Conservation (phyloP, 53 echinoderm and acorn worm species). For the Pentamera pediparva region DNA sequence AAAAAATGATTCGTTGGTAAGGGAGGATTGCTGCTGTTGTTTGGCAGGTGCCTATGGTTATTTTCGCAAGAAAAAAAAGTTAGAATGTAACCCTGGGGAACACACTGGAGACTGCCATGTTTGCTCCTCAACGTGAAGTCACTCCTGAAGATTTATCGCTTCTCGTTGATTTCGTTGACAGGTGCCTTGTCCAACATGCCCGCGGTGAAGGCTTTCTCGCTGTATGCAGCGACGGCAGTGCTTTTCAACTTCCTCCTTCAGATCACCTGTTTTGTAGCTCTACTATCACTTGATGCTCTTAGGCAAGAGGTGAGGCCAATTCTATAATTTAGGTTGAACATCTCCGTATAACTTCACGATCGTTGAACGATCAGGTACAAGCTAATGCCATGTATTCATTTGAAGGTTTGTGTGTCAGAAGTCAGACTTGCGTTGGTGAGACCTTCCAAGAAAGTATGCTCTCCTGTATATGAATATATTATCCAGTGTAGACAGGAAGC, state of each 20-base stretch:
- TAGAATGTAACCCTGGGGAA: background rate
- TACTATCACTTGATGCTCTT: slow-evolving; percentile 60
- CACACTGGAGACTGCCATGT: background rate
- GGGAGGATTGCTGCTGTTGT: background rate
- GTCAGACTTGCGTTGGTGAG: too few species aligned
- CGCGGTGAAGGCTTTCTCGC: slow-evolving; percentile 83
- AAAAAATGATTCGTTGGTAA: too few species aligned
- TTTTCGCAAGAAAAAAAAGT: background rate
- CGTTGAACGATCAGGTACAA: too few species aligned
- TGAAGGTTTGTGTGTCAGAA: too few species aligned
- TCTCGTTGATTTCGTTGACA: background rate
- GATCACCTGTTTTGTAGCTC: slow-evolving; percentile 85
- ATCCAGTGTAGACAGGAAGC: too few species aligned
- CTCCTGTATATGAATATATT: too few species aligned
- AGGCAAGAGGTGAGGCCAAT: slow-evolving; percentile 69
- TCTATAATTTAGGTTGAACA: background rate
- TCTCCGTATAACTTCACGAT: too few species aligned
- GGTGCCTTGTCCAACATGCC: slow-evolving; percentile 93
- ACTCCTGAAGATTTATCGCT: background rate
- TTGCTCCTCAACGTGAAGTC: background rate
- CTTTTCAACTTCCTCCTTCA: slow-evolving; percentile 83
- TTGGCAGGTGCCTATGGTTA: background rate
- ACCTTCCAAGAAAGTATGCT: too few species aligned
- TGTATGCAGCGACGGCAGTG: slow-evolving; percentile 87
- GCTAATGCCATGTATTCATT: too few species aligned